These are phyloP conservation scores for Pluvialis apricaria DNA, from an alignment of 2,113 vertebrate species.

Conservation along the genomic window DNA sequence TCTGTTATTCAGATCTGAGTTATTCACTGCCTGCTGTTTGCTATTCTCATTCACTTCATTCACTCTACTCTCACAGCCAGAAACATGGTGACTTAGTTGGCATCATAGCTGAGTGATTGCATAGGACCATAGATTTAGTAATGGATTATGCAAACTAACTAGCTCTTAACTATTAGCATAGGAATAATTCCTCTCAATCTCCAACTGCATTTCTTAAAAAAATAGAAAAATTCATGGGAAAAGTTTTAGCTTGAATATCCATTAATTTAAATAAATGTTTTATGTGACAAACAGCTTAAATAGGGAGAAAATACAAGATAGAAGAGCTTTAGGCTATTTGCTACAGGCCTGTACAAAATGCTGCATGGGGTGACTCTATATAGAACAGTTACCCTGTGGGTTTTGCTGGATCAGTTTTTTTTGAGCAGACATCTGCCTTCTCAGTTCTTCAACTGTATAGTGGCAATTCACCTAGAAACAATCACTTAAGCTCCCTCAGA, in stretches of 20 bases:
- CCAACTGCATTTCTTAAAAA: neutral
- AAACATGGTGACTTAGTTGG: neutral
- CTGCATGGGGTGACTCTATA: neutral
- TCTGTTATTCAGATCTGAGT: neutral
- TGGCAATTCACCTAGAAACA: neutral
- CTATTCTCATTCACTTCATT: neutral
- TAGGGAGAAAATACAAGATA: neutral
- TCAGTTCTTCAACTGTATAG: neutral
- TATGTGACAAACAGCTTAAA: neutral
- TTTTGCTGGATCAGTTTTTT: neutral
- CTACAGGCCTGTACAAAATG: neutral
- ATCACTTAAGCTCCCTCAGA: neutral
- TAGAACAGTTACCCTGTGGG: fast-evolving
- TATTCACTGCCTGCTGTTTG: neutral
- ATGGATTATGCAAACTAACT: neutral
- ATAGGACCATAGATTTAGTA: neutral
- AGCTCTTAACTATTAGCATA: neutral
- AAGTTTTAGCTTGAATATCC: neutral
- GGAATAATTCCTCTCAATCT: neutral
- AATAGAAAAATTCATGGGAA: neutral
- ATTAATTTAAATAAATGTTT: neutral
- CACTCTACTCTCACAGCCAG: neutral
- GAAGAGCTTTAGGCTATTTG: neutral
- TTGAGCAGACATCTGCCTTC: neutral
- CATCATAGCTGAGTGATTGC: neutral